Conservation (phyloP, 2,888 invertebrate species). For the Oscheius sp. region DNA sequence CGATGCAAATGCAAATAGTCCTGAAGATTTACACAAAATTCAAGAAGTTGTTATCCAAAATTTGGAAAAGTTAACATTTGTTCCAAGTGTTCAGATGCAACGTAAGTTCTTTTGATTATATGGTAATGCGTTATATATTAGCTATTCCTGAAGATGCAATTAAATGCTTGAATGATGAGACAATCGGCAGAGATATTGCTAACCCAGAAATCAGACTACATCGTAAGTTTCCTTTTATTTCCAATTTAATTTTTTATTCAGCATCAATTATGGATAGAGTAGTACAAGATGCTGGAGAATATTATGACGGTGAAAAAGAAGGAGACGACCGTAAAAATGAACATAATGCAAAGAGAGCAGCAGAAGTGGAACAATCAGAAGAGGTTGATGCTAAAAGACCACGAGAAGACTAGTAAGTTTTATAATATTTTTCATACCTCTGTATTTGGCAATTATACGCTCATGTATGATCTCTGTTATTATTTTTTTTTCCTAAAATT, state of each 20-base stretch:
- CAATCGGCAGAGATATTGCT: constrained; percentile 54
- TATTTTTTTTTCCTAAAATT: too few species aligned
- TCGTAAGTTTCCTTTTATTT: constrained; percentile 42
- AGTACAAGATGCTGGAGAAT: constrained; percentile 55
- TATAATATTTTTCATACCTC: not conserved
- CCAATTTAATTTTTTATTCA: constrained; percentile 29
- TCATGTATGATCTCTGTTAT: too few species aligned
- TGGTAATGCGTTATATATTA: constrained; percentile 32
- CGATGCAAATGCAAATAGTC: constrained; percentile 59
- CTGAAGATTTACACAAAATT: constrained; percentile 60
- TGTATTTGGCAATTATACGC: not conserved
- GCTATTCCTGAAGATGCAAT: constrained; percentile 62
- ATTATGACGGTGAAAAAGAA: constrained; percentile 58
- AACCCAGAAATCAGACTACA: constrained; percentile 65
- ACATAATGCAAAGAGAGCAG: constrained; percentile 54
- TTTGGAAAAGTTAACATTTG: constrained; percentile 61
- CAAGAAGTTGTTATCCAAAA: constrained; percentile 62
- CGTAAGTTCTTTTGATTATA: constrained; percentile 42
- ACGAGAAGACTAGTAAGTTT: constrained; percentile 16
- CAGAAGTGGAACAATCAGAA: constrained; percentile 29
- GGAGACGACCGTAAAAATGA: constrained; percentile 57
- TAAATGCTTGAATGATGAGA: constrained; percentile 54
- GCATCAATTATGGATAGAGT: constrained; percentile 58
- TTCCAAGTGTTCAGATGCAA: constrained; percentile 71
- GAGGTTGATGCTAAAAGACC: constrained; percentile 27